phyloP scores from a whole-genome alignment of 2,888 invertebrate species.

The Sericinus montela region DNA sequence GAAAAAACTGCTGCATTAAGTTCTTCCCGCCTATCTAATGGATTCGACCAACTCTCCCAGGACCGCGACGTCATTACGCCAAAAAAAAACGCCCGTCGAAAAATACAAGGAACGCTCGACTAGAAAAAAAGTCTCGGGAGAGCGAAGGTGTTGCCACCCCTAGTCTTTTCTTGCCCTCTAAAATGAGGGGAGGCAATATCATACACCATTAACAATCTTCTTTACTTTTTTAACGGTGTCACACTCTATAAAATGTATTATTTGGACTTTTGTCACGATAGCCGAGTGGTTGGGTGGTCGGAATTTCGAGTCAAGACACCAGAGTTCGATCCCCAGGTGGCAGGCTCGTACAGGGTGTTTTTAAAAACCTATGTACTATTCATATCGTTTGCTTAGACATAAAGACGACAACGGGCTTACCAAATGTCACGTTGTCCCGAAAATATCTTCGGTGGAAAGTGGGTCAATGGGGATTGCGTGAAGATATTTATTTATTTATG shows the following conservation, averaged over 20 bases:
- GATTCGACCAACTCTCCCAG: conserved; percentile 76
- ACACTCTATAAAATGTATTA: conserved; percentile 60
- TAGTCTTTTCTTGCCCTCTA: conserved; percentile 70
- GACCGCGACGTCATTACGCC: conserved; percentile 72
- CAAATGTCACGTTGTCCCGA: too few relatives aligned
- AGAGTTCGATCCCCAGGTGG: too few relatives aligned
- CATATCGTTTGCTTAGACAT: too few relatives aligned
- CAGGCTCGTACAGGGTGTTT: too few relatives aligned
- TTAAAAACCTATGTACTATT: too few relatives aligned
- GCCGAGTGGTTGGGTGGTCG: too few relatives aligned
- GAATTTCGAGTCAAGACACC: too few relatives aligned
- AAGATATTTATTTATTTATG: too few relatives aligned
- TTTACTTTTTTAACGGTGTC: conserved; percentile 77
- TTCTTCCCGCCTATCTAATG: conserved; percentile 75
- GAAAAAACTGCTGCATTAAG: conserved; percentile 71
- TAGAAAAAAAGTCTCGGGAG: conserved; percentile 67
- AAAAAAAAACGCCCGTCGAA: conserved; percentile 52
- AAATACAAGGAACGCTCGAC: conserved; percentile 46
- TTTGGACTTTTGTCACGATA: conserved; percentile 15
- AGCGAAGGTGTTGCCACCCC: conserved; percentile 74
- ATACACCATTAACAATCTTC: conserved; percentile 80
- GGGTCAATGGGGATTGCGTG: too few relatives aligned
- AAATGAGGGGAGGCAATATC: conserved; percentile 79
- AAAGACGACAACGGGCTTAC: too few relatives aligned
- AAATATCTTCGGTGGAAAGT: too few relatives aligned